Conservation (phyloP, 2,113 vertebrate genomes). For the Corythoichthys haematopterus region DNA sequence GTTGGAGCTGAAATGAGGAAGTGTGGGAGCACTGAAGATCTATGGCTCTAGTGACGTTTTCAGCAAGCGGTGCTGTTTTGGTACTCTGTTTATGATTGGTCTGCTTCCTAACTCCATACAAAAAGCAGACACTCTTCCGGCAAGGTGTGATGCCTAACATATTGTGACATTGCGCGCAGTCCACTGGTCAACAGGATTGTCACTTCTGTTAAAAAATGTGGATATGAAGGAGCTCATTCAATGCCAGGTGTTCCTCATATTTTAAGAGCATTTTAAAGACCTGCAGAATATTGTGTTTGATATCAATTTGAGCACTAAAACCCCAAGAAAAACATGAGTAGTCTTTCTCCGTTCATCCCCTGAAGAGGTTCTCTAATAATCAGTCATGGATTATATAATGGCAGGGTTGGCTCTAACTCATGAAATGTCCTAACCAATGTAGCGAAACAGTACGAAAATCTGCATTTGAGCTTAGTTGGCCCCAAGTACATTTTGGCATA, state of each 20-base stretch:
- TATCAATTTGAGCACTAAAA: too few species aligned
- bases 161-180: not conserved
- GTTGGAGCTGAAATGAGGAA: slow-evolving; percentile 27
- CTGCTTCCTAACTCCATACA: not conserved
- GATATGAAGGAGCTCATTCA: not conserved
- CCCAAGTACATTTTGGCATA: too few species aligned
- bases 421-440: too few species aligned
- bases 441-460: too few species aligned
- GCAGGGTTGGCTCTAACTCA: too few species aligned
- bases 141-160: not conserved
- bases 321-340: too few species aligned
- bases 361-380: too few species aligned
- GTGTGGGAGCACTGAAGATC: not conserved
- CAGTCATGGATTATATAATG: too few species aligned
- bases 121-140: not conserved
- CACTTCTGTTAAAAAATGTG: not conserved
- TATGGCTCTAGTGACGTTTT: not conserved
- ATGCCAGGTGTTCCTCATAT: not conserved
- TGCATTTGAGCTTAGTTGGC: too few species aligned
- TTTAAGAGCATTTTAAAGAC: too few species aligned
- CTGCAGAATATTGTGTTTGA: too few species aligned
- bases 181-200: not conserved
- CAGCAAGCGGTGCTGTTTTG: not conserved
- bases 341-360: too few species aligned
- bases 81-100: not conserved